Evolutionary conservation across 1,140 invertebrate genomes (phyloP).

Genomic region (Lethrus apterus): DNA sequence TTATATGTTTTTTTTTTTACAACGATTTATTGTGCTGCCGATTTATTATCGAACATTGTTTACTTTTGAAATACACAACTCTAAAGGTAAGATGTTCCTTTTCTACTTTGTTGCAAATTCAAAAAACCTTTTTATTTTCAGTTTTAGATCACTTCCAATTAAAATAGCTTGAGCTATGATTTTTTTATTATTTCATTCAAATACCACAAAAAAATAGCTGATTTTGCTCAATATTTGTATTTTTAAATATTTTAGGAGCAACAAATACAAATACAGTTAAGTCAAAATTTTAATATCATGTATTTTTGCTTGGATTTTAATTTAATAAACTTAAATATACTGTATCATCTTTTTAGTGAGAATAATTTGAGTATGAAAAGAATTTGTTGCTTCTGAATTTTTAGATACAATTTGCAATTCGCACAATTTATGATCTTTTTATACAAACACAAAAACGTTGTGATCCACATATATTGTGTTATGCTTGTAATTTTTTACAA

Average conservation of each 20-base stretch:
- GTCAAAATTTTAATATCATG: neutral
- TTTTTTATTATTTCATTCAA: too few relatives aligned
- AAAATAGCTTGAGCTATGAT: too few relatives aligned
- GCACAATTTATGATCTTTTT: constrained; percentile 12
- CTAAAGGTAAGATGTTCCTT: constrained; percentile 23
- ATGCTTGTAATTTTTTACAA: constrained; percentile 2
- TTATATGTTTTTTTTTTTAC: constrained; percentile 16
- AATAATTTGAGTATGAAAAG: neutral
- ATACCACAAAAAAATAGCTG: constrained; percentile 2
- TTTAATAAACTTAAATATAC: neutral
- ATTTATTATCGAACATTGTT: constrained; percentile 9
- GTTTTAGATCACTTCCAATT: too few relatives aligned
- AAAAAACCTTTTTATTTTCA: constrained; percentile 15
- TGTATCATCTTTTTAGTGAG: neutral
- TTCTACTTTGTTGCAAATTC: too few relatives aligned
- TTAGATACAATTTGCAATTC: neutral
- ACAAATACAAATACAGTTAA: constrained; percentile 1
- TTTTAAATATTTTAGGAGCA: constrained; percentile 5
- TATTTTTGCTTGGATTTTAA: neutral
- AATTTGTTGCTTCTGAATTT: neutral
- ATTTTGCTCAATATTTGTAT: neutral
- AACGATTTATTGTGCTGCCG: constrained; percentile 10
- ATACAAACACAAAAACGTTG: neutral
- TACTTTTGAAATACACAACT: constrained; percentile 9
- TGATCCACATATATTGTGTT: neutral